phyloP scores from a whole-genome alignment of 2,797 vertebrate genomes.

The Sphaeramia orbicularis region DNA sequence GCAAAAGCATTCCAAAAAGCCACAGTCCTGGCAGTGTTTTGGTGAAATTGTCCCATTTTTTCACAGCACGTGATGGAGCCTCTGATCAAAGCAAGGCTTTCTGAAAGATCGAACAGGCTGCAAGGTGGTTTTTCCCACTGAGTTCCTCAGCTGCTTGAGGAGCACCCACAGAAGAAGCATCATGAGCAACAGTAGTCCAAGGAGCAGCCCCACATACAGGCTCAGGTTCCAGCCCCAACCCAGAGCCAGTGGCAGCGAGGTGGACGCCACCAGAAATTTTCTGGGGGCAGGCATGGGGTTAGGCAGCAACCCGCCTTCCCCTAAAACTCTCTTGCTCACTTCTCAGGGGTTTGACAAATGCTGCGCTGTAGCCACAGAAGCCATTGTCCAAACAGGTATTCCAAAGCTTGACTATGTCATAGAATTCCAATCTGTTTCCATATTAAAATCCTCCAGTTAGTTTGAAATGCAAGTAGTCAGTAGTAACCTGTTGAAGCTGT shows the following conservation, averaged over 20 bases:
- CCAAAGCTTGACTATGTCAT: slow-evolving; percentile 27
- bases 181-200: slow-evolving; percentile 87
- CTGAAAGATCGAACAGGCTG: slow-evolving; percentile 86
- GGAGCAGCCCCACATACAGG: slow-evolving; percentile 89
- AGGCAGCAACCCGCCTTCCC: slow-evolving; percentile 32
- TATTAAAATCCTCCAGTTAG: slow-evolving; percentile 41
- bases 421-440: slow-evolving; percentile 50
- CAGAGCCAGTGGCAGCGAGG: slow-evolving; percentile 84
- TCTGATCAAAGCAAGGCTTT: slow-evolving; percentile 81
- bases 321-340: slow-evolving; percentile 13
- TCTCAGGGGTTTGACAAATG: slow-evolving; percentile 41
- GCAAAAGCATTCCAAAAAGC: slow-evolving; percentile 46
- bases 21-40: slow-evolving; percentile 43
- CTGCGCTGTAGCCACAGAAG: slow-evolving; percentile 17
- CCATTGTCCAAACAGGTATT: slow-evolving; percentile 47
- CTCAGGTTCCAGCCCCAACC: slow-evolving; percentile 92
- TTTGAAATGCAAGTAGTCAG: slow-evolving; percentile 3
- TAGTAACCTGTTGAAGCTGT: slow-evolving; percentile 35
- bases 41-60: slow-evolving; percentile 35
- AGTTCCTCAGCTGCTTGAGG: slow-evolving; percentile 91
- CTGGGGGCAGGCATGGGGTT: slow-evolving; percentile 83
- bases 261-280: slow-evolving; percentile 84
- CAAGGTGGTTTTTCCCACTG: slow-evolving; percentile 81
- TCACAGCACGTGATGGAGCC: slow-evolving; percentile 80
- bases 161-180: slow-evolving; percentile 91